Conservation (phyloP, 1,140 invertebrate genomes). For the Drosophila orena region DNA sequence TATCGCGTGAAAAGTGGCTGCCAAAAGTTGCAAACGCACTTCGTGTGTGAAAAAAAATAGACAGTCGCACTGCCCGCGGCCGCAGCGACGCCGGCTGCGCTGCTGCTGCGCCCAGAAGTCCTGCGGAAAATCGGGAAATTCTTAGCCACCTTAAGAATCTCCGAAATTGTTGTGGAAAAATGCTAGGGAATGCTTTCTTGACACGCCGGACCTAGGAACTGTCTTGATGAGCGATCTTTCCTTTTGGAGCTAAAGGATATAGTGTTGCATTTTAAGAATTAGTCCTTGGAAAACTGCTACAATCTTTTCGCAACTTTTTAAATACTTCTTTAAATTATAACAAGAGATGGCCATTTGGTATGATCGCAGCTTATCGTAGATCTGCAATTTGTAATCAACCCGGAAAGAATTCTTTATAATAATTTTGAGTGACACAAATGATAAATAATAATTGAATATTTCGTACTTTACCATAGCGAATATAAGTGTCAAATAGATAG, state of each 20-base stretch:
- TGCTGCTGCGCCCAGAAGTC: constrained; percentile 19
- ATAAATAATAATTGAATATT: neutral
- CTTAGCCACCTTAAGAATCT: neutral
- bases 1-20: constrained; percentile 40
- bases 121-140: constrained; percentile 32
- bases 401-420: neutral
- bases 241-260: neutral
- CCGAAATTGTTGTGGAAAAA: neutral
- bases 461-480: neutral
- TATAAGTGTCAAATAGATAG: neutral
- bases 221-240: neutral
- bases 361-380: neutral
- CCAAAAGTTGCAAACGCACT: constrained; percentile 63
- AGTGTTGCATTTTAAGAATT: neutral
- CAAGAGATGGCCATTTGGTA: neutral
- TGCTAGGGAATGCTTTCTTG: neutral
- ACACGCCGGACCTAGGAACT: neutral
- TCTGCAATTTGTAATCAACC: neutral
- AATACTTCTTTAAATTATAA: neutral
- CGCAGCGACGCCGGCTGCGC: constrained; percentile 36
- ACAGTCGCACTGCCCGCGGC: constrained; percentile 24
- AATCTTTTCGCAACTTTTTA: no score
- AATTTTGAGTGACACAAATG: neutral
- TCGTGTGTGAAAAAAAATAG: constrained; percentile 32
- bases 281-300: no score